Conservation (phyloP, 1,140 invertebrate species). For the Campodea augens region DNA sequence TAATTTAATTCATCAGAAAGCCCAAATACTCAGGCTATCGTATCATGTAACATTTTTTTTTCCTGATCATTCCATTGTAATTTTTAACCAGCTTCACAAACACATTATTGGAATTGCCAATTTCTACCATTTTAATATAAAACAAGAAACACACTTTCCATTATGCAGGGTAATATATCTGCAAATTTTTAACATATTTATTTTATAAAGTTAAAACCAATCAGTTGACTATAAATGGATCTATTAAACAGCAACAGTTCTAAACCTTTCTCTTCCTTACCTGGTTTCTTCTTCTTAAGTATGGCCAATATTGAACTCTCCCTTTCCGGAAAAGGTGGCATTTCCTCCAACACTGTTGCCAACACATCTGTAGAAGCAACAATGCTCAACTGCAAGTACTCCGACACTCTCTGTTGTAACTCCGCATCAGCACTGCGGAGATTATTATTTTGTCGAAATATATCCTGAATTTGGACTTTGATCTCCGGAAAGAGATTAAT, state of each 20-base stretch:
- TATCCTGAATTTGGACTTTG: constrained; percentile 86
- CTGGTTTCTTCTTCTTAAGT: constrained; percentile 95
- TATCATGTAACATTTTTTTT: too few relatives aligned
- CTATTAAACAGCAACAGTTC: constrained; percentile 38
- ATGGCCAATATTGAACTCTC: constrained; percentile 95
- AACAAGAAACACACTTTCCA: too few relatives aligned
- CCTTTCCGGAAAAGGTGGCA: constrained; percentile 98
- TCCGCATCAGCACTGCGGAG: constrained; percentile 93
- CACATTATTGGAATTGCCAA: too few relatives aligned
- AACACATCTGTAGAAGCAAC: constrained; percentile 92
- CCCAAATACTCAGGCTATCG: too few relatives aligned
- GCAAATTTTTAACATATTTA: not conserved
- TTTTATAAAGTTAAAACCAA: too few relatives aligned
- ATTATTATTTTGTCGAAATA: constrained; percentile 90
- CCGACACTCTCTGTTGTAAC: constrained; percentile 91
- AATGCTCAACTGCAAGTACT: constrained; percentile 91
- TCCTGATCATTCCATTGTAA: too few relatives aligned
- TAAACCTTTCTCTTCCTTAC: constrained; percentile 56
- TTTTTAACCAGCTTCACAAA: too few relatives aligned
- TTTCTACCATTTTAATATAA: too few relatives aligned
- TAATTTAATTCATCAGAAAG: too few relatives aligned
- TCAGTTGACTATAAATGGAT: too few relatives aligned
- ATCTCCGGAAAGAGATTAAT: constrained; percentile 99
- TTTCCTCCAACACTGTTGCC: constrained; percentile 96
- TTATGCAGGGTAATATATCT: not conserved